Conservation (phyloP, 2,888 invertebrate genomes). For the Metalampra italica region DNA sequence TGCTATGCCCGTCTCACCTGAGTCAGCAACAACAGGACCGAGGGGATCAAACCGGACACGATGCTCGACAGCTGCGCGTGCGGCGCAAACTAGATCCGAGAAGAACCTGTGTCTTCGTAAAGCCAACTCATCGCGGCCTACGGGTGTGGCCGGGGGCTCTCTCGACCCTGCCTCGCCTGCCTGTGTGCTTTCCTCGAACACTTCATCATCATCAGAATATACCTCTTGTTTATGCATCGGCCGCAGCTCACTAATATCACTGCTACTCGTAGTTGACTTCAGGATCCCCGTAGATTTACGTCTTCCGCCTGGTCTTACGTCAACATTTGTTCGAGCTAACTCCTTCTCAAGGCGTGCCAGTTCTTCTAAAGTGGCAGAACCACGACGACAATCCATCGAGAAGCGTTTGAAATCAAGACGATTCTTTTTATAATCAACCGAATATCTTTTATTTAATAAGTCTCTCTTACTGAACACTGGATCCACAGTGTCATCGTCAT, state of each 20-base stretch:
- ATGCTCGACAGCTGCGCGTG: constrained; percentile 85
- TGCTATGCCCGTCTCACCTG: constrained; percentile 60
- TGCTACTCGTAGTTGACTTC: constrained; percentile 62
- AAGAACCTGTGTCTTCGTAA: constrained; percentile 87
- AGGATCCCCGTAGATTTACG: constrained; percentile 70
- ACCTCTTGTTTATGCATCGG: constrained; percentile 33
- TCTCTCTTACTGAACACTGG: constrained; percentile 46
- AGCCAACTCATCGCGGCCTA: constrained; percentile 88
- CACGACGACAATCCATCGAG: constrained; percentile 63
- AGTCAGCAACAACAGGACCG: constrained; percentile 80
- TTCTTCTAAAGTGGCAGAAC: constrained; percentile 61
- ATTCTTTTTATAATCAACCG: constrained; percentile 62
- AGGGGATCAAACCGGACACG: constrained; percentile 87
- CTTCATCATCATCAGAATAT: constrained; percentile 78
- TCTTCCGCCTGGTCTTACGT: constrained; percentile 49
- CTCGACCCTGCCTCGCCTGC: constrained; percentile 71
- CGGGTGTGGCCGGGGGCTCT: constrained; percentile 86
- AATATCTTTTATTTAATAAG: constrained; percentile 57
- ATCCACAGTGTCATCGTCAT: constrained; percentile 46
- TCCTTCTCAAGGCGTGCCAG: constrained; percentile 58
- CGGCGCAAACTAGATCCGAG: constrained; percentile 86
- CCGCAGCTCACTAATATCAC: constrained; percentile 44
- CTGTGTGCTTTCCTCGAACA: constrained; percentile 73
- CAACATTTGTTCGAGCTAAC: constrained; percentile 62
- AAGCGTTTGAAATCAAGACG: constrained; percentile 64